phyloP scores from a whole-genome alignment of 1,140 invertebrate genomes.

The Aphelenchoides avenae region DNA sequence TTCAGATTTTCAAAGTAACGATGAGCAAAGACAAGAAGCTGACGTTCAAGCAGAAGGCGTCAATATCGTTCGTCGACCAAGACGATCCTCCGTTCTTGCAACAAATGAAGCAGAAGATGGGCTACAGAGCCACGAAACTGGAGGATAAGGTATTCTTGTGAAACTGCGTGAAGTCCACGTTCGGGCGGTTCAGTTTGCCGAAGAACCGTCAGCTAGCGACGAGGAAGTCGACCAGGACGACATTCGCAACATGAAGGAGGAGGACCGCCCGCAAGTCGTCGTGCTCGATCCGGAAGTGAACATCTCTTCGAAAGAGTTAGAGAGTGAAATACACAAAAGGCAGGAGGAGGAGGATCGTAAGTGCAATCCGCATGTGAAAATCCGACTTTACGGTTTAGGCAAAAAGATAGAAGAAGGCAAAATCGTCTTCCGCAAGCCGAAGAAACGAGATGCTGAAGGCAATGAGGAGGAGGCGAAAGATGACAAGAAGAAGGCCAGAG shows the following conservation, averaged over 20 bases:
- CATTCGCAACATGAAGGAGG: constrained; percentile 44
- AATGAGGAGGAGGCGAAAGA: neutral
- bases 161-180: too few species aligned
- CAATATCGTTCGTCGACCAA: constrained; percentile 34
- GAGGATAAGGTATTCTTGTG: constrained; percentile 53
- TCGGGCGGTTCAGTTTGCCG: constrained; percentile 42
- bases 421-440: constrained; percentile 51
- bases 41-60: constrained; percentile 46
- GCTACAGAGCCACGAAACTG: constrained; percentile 41
- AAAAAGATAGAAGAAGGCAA: constrained; percentile 47
- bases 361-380: too few species aligned
- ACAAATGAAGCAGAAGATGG: constrained; percentile 45
- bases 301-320: constrained; percentile 38
- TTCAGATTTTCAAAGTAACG: too few species aligned
- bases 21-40: constrained; percentile 47
- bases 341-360: constrained; percentile 47
- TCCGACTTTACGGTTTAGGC: too few species aligned
- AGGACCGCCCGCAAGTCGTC: constrained; percentile 48
- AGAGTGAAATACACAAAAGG: constrained; percentile 40
- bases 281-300: constrained; percentile 39
- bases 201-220: too few species aligned
- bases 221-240: constrained; percentile 42
- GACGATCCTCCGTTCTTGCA: constrained; percentile 43
- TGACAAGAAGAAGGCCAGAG: constrained; percentile 24
- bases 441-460: constrained; percentile 30